Evolutionary conservation across 2,888 invertebrate species (phyloP).

Genomic region (Hybos culiciformis): DNA sequence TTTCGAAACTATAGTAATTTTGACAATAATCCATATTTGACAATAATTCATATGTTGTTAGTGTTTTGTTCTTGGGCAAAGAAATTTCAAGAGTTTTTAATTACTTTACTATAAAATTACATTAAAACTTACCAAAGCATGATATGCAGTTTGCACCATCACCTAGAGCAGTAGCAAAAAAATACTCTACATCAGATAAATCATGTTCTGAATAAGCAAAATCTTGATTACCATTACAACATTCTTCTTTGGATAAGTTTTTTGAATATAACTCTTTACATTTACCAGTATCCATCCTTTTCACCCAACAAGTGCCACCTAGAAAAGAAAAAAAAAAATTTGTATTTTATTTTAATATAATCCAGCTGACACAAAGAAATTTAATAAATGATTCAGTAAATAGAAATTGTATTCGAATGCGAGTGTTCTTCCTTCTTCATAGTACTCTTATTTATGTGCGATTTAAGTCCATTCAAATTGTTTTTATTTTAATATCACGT

Average conservation of each 20-base stretch:
- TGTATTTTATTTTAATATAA: too few relatives aligned
- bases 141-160: constrained; percentile 32
- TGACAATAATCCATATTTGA: too few relatives aligned
- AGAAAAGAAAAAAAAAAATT: constrained; percentile 11
- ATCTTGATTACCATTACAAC: constrained; percentile 42
- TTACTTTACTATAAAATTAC: background rate
- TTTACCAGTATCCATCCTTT: constrained; percentile 65
- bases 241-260: constrained; percentile 61
- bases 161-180: constrained; percentile 33
- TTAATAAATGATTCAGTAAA: too few relatives aligned
- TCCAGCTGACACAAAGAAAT: too few relatives aligned
- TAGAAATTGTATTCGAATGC: too few relatives aligned
- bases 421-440: too few relatives aligned
- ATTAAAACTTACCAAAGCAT: constrained; percentile 28
- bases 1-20: too few relatives aligned
- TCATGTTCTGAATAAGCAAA: constrained; percentile 34
- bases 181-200: constrained; percentile 32
- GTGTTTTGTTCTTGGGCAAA: background rate
- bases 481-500: too few relatives aligned
- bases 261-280: constrained; percentile 68
- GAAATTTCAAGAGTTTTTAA: background rate
- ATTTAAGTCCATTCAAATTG: too few relatives aligned
- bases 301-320: constrained; percentile 81
- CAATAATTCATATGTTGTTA: too few relatives aligned
- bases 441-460: too few relatives aligned